Percentiles rank a stretch among this genome's conserved stretches.
Evolutionary conservation across 2,113 vertebrate species (phyloP).

Genomic region (Paramormyrops kingsleyae): DNA sequence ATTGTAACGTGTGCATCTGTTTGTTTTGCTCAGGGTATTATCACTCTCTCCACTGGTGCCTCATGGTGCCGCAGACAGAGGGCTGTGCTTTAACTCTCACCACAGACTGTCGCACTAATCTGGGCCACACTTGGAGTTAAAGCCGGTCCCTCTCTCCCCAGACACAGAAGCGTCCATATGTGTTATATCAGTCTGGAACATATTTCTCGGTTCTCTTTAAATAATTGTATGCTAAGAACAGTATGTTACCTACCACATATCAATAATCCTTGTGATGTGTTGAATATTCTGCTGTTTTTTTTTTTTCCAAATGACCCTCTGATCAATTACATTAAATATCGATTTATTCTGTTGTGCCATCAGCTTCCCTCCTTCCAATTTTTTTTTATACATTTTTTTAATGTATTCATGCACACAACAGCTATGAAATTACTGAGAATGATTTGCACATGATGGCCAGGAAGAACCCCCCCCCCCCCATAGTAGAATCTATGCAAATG

Average conservation of each 20-base stretch:
- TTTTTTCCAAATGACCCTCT: not conserved
- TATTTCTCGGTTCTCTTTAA: not conserved
- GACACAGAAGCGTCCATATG: not conserved
- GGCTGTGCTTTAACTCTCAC: not conserved
- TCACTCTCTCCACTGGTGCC: not conserved
- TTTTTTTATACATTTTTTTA: not conserved
- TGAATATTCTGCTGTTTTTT: not conserved
- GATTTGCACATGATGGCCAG: not conserved
- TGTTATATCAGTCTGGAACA: not conserved
- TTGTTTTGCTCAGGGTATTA: not conserved
- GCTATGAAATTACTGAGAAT: not conserved
- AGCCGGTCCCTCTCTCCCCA: not conserved
- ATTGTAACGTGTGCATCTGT: not conserved
- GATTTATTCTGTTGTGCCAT: slow-evolving; percentile 11
- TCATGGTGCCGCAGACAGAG: not conserved
- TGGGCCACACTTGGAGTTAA: not conserved
- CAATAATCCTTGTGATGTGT: not conserved
- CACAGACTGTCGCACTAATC: not conserved
- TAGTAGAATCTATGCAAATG: not conserved
- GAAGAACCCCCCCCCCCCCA: not conserved
- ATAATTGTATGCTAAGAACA: not conserved
- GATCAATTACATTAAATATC: slow-evolving; percentile 37
- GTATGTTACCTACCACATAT: not conserved
- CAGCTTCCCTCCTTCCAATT: not conserved
- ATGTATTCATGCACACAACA: not conserved